These are phyloP conservation scores for Chydorus sphaericus DNA, from an alignment of 2,888 invertebrate species.

Conservation along the genomic window DNA sequence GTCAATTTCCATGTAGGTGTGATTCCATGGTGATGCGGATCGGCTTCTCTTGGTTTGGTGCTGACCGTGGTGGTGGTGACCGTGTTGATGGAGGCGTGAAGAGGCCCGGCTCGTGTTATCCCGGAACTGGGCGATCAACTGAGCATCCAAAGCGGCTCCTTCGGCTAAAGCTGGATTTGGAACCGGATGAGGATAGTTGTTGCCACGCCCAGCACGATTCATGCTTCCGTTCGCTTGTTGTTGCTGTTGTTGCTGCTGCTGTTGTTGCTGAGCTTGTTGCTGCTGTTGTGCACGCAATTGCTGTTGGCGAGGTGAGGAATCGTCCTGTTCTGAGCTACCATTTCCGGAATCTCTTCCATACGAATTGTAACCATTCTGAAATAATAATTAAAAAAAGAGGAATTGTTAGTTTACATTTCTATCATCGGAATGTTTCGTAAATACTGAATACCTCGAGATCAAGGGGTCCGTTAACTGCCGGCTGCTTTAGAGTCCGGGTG, in stretches of 20 bases:
- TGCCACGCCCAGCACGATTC: conserved; percentile 9
- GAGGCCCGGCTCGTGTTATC: conserved; percentile 16
- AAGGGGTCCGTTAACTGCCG: background rate
- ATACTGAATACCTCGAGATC: conserved; percentile 1
- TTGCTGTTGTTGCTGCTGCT: background rate
- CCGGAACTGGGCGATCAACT: conserved; percentile 15
- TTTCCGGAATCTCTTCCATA: conserved; percentile 48
- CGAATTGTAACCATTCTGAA: conserved; percentile 70
- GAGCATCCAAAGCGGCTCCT: conserved; percentile 15
- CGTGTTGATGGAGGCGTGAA: conserved; percentile 26
- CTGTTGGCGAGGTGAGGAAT: conserved; percentile 40
- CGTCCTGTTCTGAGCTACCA: conserved; percentile 47
- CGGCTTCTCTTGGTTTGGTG: conserved; percentile 23
- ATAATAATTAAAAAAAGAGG: too few species aligned
- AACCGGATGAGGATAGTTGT: conserved; percentile 13
- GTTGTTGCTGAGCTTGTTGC: background rate
- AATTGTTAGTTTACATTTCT: background rate
- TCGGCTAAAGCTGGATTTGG: conserved; percentile 15
- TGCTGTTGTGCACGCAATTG: conserved; percentile 2
- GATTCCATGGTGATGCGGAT: conserved; percentile 45
- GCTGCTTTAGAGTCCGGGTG: background rate
- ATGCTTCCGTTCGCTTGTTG: conserved; percentile 8
- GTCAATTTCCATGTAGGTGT: conserved; percentile 62
- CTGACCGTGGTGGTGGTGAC: conserved; percentile 18
- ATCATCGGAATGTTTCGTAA: background rate